phyloP scores from a whole-genome alignment of 2,888 invertebrate species.

The Xanthia togata region DNA sequence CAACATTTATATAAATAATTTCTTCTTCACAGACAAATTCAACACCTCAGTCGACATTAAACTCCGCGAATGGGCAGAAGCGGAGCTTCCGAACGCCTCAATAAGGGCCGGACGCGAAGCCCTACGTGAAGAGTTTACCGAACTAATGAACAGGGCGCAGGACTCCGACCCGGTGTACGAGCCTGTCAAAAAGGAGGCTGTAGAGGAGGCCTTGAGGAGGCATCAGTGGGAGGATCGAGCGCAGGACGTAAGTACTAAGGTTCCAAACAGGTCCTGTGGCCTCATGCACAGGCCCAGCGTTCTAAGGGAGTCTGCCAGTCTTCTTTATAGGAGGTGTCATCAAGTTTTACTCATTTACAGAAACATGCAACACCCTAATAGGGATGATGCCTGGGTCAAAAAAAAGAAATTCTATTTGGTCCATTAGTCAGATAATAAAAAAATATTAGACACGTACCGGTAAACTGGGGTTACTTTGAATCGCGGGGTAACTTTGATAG shows the following conservation, averaged over 20 bases:
- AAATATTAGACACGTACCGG: too few species aligned
- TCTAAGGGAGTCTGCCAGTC: not conserved
- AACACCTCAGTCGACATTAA: constrained; percentile 98
- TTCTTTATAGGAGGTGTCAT: not conserved
- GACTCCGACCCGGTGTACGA: constrained; percentile 98
- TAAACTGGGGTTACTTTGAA: too few species aligned
- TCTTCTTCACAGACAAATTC: constrained; percentile 92
- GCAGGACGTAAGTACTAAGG: constrained; percentile 77
- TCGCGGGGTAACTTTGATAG: too few species aligned
- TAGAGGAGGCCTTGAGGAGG: constrained; percentile 95
- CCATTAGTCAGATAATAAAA: too few species aligned
- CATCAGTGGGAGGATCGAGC: constrained; percentile 99
- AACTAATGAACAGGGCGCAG: constrained; percentile 77
- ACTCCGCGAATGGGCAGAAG: constrained; percentile 98
- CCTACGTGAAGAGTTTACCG: constrained; percentile 83
- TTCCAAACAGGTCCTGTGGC: not conserved
- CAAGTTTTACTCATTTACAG: not conserved
- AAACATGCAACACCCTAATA: not conserved
- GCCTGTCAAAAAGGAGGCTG: constrained; percentile 95
- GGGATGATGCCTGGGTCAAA: too few species aligned
- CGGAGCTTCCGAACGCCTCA: constrained; percentile 94
- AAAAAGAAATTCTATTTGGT: too few species aligned
- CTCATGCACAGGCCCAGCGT: not conserved
- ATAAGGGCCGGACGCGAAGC: constrained; percentile 93
- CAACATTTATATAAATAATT: not conserved